These are phyloP conservation scores for Zeus faber DNA, from an alignment of 2,113 vertebrate genomes.

Conservation along the genomic window DNA sequence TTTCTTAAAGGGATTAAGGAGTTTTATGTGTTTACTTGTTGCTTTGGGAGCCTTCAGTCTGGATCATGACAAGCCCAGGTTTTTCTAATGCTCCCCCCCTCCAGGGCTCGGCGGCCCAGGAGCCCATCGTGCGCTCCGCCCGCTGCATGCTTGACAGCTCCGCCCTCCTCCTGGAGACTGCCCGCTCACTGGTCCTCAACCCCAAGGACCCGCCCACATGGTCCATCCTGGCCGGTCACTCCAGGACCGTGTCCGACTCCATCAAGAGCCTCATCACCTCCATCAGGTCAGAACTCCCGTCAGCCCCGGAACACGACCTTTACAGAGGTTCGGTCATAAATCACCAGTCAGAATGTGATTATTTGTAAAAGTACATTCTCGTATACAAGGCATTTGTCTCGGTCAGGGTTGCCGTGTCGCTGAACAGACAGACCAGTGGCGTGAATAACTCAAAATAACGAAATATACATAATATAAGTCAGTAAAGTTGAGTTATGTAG, in stretches of 20 bases:
- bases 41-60: no score
- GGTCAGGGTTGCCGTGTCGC: no score
- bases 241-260: conserved; percentile 95
- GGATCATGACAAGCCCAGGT: no score
- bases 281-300: conserved; percentile 81
- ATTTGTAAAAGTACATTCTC: no score
- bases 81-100: conserved; percentile 17
- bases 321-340: no score
- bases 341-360: no score
- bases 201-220: conserved; percentile 97
- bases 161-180: conserved; percentile 87
- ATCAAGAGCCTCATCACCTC: conserved; percentile 99
- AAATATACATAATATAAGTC: no score
- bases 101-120: conserved; percentile 92
- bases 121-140: conserved; percentile 91
- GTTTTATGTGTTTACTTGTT: neutral
- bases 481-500: no score
- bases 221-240: conserved; percentile 96
- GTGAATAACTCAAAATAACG: no score
- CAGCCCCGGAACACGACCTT: neutral
- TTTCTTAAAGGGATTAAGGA: neutral
- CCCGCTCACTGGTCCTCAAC: conserved; percentile 92
- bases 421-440: no score
- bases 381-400: no score
- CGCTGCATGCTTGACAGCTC: conserved; percentile 97